These are phyloP conservation scores for Pavo muticus DNA, from an alignment of 2,113 vertebrate genomes.

Conservation along the genomic window DNA sequence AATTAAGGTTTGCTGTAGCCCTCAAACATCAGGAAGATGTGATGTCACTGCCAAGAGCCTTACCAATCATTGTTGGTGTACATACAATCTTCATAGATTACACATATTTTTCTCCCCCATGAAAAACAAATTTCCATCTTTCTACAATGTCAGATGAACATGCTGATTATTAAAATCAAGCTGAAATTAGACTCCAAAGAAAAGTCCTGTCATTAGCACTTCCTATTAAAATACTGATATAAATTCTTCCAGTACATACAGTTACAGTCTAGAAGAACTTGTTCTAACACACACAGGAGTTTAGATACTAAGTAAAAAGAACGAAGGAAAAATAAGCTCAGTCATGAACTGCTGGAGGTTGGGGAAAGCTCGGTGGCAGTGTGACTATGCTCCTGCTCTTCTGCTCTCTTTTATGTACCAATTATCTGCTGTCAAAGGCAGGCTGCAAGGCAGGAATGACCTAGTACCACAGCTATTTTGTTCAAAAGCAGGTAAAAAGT, in stretches of 20 bases:
- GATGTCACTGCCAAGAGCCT: not conserved
- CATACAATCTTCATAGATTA: not conserved
- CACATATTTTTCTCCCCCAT: fast-evolving
- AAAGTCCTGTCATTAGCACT: not conserved
- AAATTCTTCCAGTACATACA: not conserved
- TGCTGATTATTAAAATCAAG: not conserved
- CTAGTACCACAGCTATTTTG: not conserved
- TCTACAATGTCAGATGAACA: not conserved
- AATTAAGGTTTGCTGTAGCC: not conserved
- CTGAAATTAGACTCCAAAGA: not conserved
- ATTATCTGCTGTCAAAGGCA: not conserved
- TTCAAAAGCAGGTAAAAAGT: not conserved
- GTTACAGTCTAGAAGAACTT: not conserved
- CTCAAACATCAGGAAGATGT: not conserved
- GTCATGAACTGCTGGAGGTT: not conserved
- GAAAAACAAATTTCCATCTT: not conserved
- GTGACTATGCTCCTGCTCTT: not conserved
- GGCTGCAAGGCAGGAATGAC: not conserved
- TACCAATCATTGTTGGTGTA: not conserved
- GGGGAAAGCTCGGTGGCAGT: not conserved
- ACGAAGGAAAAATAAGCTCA: not conserved
- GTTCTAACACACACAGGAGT: not conserved
- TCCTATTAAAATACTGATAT: not conserved
- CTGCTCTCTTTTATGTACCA: not conserved
- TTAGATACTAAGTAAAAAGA: not conserved